Evolutionary conservation across 2,888 invertebrate species (phyloP).

Genomic region (Cheiracanthium punctorium): DNA sequence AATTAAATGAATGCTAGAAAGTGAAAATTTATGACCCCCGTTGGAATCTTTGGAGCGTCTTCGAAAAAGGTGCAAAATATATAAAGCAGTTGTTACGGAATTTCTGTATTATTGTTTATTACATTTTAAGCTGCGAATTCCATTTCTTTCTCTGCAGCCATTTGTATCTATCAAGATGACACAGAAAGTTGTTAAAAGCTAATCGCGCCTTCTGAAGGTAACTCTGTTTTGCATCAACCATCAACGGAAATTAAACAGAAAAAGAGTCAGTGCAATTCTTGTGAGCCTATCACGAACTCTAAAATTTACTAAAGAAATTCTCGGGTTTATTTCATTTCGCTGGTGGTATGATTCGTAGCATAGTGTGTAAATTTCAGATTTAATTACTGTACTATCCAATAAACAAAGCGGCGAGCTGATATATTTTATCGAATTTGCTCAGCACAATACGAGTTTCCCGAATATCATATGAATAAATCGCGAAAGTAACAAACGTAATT

Average conservation of each 20-base stretch:
- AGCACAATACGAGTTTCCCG: no score
- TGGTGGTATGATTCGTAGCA: not conserved
- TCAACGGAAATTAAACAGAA: not conserved
- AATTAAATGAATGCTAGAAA: not conserved
- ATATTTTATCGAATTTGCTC: no score
- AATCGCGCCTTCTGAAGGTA: not conserved
- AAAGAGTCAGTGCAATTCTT: not conserved
- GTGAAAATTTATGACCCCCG: not conserved
- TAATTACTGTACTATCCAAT: not conserved
- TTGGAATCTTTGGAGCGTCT: not conserved
- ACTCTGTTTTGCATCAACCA: not conserved
- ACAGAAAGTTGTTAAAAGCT: not conserved
- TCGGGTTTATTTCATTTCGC: not conserved
- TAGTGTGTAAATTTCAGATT: not conserved
- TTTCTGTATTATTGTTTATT: not conserved
- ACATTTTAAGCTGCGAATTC: not conserved
- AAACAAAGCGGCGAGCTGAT: no score
- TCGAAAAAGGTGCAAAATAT: not conserved
- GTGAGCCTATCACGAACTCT: not conserved
- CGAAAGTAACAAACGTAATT: not conserved
- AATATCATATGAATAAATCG: no score
- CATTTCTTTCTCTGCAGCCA: not conserved
- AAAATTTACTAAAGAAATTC: not conserved
- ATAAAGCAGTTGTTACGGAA: not conserved
- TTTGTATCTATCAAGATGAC: not conserved